A percentile compares a stretch with the other conserved stretches of the same genome.
phyloP scores from a whole-genome alignment of 2,888 invertebrate genomes.

The Anarsia innoxiella region DNA sequence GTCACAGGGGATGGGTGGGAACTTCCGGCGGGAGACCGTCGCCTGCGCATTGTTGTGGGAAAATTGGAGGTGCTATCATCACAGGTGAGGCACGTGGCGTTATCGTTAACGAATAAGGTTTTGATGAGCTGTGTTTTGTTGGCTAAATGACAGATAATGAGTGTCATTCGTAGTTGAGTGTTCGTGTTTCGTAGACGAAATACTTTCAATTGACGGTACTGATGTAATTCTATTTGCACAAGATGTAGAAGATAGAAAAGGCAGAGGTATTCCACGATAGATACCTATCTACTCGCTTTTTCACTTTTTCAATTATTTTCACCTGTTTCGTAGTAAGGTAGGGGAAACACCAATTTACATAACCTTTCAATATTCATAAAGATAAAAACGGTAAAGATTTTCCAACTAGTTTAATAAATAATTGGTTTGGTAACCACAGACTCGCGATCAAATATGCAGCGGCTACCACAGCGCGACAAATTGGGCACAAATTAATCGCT shows the following conservation, averaged over 20 bases:
- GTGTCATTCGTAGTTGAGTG: no score
- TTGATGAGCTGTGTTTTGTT: constrained; percentile 2
- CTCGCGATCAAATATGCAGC: constrained; percentile 53
- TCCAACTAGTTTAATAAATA: background rate
- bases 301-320: no score
- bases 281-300: no score
- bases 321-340: no score
- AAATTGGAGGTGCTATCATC: constrained; percentile 35
- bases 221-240: no score
- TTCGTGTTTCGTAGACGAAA: no score
- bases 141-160: no score
- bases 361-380: no score
- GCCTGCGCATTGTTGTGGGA: constrained; percentile 55
- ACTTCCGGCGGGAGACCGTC: constrained; percentile 59
- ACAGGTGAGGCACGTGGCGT: constrained; percentile 5
- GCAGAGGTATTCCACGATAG: no score
- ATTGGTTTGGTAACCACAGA: constrained; percentile 25
- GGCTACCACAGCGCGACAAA: constrained; percentile 51
- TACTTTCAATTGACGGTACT: no score
- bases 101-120: constrained; percentile 3
- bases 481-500: constrained; percentile 54
- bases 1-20: constrained; percentile 67
- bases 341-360: no score
- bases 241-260: no score
- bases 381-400: background rate